Conservation (phyloP, 2,888 invertebrate genomes). For the Tricholauxania praeusta region DNA sequence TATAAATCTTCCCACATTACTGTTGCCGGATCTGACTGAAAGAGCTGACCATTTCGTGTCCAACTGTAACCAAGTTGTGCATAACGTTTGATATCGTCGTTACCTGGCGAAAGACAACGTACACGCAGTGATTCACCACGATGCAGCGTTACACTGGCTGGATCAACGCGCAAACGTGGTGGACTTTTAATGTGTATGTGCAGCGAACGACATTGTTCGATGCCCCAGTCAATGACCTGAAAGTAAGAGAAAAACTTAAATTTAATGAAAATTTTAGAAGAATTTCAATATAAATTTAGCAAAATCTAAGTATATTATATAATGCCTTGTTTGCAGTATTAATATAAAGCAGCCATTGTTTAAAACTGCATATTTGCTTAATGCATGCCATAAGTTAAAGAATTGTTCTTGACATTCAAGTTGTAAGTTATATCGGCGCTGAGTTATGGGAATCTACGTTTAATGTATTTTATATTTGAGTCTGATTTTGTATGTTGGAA, state of each 20-base stretch:
- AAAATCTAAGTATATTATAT: no score
- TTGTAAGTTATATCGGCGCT: no score
- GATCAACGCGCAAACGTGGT: conserved; percentile 76
- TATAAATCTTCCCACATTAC: conserved; percentile 88
- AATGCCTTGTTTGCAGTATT: no score
- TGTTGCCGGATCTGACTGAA: conserved; percentile 79
- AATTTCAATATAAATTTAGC: no score
- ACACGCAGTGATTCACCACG: conserved; percentile 68
- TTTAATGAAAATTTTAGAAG: no score
- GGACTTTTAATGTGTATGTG: conserved; percentile 73
- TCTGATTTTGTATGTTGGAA: no score
- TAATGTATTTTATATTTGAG: no score
- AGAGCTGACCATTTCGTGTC: conserved; percentile 81
- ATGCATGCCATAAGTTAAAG: no score
- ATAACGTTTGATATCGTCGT: conserved; percentile 71
- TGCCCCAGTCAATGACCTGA: conserved; percentile 76
- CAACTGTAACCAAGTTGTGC: conserved; percentile 84
- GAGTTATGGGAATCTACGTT: no score
- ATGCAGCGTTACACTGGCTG: conserved; percentile 76
- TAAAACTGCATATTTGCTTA: no score
- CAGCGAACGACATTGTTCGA: conserved; percentile 75
- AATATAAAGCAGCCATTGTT: no score
- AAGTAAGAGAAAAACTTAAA: conserved; percentile 63
- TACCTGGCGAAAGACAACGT: conserved; percentile 76
- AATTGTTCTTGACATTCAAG: no score